Evolutionary conservation across 2,888 invertebrate species (phyloP).

Genomic region (Apeira syringaria): DNA sequence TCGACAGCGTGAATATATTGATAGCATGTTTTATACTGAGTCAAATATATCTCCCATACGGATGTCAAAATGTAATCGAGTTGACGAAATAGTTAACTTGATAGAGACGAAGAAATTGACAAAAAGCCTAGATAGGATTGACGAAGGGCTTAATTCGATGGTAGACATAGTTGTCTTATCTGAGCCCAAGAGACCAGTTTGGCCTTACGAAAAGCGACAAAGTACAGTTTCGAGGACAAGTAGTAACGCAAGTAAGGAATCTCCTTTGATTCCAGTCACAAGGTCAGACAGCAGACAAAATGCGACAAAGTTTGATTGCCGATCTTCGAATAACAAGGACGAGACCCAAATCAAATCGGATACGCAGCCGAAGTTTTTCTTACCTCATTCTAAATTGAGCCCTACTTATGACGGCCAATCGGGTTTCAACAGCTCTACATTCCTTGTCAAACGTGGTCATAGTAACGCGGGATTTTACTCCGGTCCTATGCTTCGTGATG

Average conservation of each 20-base stretch:
- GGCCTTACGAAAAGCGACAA: conserved; percentile 72
- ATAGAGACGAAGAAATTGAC: conserved; percentile 86
- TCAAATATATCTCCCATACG: conserved; percentile 64
- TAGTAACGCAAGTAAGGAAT: conserved; percentile 66
- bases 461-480: conserved; percentile 86
- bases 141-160: conserved; percentile 88
- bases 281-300: conserved; percentile 54
- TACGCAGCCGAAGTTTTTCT: conserved; percentile 64
- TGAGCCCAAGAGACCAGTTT: conserved; percentile 71
- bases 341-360: conserved; percentile 55
- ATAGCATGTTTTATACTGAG: conserved; percentile 84
- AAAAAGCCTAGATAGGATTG: conserved; percentile 91
- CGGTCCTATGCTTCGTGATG: conserved; percentile 77
- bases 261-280: conserved; percentile 62
- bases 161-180: conserved; percentile 88
- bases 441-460: conserved; percentile 85
- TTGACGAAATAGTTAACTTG: conserved; percentile 79
- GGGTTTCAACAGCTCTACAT: conserved; percentile 75
- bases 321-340: conserved; percentile 45
- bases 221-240: conserved; percentile 67
- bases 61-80: conserved; percentile 65
- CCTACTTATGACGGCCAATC: conserved; percentile 60
- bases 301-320: conserved; percentile 49
- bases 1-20: conserved; percentile 79
- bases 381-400: conserved; percentile 60